Base-by-base conservation (phyloP, 1,140 invertebrate species). In the Littorina saxatilis region DNA sequence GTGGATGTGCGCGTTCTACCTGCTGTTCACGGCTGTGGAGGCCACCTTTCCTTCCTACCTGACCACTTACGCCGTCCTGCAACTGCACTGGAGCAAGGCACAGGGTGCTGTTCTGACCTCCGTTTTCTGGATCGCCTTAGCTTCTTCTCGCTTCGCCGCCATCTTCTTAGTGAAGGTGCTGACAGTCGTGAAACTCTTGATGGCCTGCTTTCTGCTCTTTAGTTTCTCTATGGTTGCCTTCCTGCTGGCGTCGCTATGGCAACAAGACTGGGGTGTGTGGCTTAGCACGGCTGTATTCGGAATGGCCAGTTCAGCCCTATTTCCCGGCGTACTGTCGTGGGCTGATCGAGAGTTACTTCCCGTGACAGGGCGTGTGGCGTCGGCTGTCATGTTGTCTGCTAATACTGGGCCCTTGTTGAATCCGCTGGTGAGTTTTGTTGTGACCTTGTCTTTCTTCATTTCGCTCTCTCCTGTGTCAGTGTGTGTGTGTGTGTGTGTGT, bases 271-370 rank as follows among this genome's bases (percentile, higher is more conserved):
- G 9, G 83, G 85, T 32, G 81, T 89, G 17, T 89, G 88, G 88
- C 50, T 85, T 27, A 85, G 73, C 75, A 58, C 85, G 17, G 77
- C 82, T 17, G 29, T 80, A 11, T 80, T 84, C 1, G 88, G 88
- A 20, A 68, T 85, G 9, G 80, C 87, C 11, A 83, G 84, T 61
- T 87, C 87, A 0, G 79, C 85, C 3, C 84, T 88, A 29, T 85
- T 88, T 78, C 88, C 88, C 0, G 82, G 86, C 7, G 81, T 81
- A 1, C 84, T 89, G 50, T 83, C 83, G 20, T 89, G 87, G 87
- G 85, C 85, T 9, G 82, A 87, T 29, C 84, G 85, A 52, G 77
- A 87, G 50, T 47, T 89, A 1, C 43, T 87, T 35, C 43, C 52
- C 27, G 79, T 89, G 0, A 87, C 83, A 0, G 88, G 88, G 17